Evolutionary conservation across 2,888 invertebrate species (phyloP).

Genomic region (Sphaeridia pumilis): DNA sequence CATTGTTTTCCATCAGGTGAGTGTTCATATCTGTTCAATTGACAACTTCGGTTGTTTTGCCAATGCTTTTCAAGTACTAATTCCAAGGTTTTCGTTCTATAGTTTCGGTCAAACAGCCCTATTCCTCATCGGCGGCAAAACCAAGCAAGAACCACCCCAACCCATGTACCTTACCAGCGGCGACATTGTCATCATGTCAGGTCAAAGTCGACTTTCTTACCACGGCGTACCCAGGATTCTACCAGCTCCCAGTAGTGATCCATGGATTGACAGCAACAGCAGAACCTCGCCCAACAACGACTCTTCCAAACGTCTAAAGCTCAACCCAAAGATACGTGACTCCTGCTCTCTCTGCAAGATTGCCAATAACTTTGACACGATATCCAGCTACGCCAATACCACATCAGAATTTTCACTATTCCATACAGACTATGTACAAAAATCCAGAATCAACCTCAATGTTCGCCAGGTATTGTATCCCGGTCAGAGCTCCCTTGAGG

Average conservation of each 20-base stretch:
- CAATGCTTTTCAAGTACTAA: too few relatives aligned
- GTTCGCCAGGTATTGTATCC: slow-evolving; percentile 72
- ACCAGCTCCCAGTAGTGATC: slow-evolving; percentile 41
- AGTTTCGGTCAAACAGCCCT: slow-evolving; percentile 94
- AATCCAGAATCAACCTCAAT: slow-evolving; percentile 84
- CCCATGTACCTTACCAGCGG: slow-evolving; percentile 73
- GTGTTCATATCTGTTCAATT: too few relatives aligned
- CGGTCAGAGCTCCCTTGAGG: slow-evolving; percentile 43
- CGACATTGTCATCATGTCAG: slow-evolving; percentile 83
- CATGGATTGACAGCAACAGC: slow-evolving; percentile 31
- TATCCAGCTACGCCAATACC: not conserved
- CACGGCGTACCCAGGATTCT: slow-evolving; percentile 89
- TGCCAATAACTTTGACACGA: not conserved
- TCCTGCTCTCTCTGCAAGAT: not conserved
- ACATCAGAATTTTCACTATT: slow-evolving; percentile 44
- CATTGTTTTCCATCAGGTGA: slow-evolving; percentile 85
- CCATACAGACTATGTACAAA: slow-evolving; percentile 51
- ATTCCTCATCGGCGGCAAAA: slow-evolving; percentile 77
- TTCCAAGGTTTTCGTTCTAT: too few relatives aligned
- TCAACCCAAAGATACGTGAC: not conserved
- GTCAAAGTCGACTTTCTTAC: slow-evolving; percentile 68
- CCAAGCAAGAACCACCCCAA: slow-evolving; percentile 53
- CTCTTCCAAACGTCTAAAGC: not conserved
- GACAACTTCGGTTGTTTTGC: too few relatives aligned
- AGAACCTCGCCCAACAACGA: not conserved